phyloP scores from a whole-genome alignment of 1,140 invertebrate genomes.

The Philopotamus ludificatus region DNA sequence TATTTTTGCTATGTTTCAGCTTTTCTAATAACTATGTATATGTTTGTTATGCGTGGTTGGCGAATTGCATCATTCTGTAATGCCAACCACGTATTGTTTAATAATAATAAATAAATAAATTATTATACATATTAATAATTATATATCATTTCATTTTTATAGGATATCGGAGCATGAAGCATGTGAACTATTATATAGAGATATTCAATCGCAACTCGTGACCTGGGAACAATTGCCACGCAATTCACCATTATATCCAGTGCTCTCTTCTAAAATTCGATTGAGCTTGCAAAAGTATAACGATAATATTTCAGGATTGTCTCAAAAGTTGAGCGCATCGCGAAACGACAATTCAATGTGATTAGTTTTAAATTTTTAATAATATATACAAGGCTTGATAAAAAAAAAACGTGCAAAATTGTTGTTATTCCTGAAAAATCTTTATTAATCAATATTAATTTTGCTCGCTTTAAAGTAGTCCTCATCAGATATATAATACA shows the following conservation, averaged over 20 bases:
- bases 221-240: conserved; percentile 55
- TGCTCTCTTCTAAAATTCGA: conserved; percentile 60
- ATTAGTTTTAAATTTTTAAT: neutral
- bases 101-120: neutral
- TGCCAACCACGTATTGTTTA: no score
- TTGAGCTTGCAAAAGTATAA: conserved; percentile 64
- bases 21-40: no score
- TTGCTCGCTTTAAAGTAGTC: no score
- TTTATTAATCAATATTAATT: no score
- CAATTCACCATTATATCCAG: conserved; percentile 56
- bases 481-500: no score
- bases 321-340: no score
- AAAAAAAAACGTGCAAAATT: no score
- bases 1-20: no score
- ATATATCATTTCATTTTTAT: conserved; percentile 18
- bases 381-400: neutral
- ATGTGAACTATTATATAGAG: conserved; percentile 63
- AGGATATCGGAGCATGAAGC: conserved; percentile 67
- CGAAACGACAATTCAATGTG: conserved; percentile 46
- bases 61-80: no score
- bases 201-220: conserved; percentile 63
- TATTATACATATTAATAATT: neutral
- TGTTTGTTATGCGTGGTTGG: no score
- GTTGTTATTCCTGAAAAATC: no score
- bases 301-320: no score